These are phyloP conservation scores for Ichneumoninae sp. DNA, from an alignment of 2,888 invertebrate genomes.

Conservation along the genomic window DNA sequence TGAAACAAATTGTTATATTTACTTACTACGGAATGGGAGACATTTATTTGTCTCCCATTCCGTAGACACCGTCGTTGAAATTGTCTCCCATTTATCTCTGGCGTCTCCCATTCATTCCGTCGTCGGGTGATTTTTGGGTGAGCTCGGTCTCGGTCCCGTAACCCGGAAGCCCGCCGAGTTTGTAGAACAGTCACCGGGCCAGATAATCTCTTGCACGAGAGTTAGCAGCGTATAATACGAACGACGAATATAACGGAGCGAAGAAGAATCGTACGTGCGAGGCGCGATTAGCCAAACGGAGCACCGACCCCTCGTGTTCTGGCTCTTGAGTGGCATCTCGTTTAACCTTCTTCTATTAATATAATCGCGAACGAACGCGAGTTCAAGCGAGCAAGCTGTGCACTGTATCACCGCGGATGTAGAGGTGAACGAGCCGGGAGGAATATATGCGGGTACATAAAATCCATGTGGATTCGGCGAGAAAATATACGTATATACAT, in stretches of 20 bases:
- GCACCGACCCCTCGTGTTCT: constrained; percentile 58
- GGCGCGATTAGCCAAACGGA: constrained; percentile 40
- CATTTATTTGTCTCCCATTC: not conserved
- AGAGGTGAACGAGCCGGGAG: constrained; percentile 50
- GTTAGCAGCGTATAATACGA: not conserved
- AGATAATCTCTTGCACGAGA: constrained; percentile 7
- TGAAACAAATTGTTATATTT: not conserved
- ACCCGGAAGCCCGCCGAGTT: not conserved
- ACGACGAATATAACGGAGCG: not conserved
- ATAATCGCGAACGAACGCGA: constrained; percentile 53
- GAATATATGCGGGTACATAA: not conserved
- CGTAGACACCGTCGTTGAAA: not conserved
- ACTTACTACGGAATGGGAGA: too few species aligned
- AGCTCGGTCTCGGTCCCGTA: not conserved
- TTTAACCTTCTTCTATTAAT: constrained; percentile 68
- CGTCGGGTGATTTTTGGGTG: not conserved
- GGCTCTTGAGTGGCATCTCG: constrained; percentile 61
- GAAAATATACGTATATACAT: constrained; percentile 21
- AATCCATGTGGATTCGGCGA: not conserved
- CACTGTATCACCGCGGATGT: constrained; percentile 6
- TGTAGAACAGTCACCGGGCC: not conserved
- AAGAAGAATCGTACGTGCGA: constrained; percentile 27
- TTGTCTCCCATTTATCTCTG: not conserved
- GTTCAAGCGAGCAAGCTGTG: constrained; percentile 1
- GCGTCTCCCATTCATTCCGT: not conserved